Evolutionary conservation across 2,888 invertebrate genomes (phyloP), one percentile per base, ranked within the genome.

Genomic region (Drosophila paramelanica): DNA sequence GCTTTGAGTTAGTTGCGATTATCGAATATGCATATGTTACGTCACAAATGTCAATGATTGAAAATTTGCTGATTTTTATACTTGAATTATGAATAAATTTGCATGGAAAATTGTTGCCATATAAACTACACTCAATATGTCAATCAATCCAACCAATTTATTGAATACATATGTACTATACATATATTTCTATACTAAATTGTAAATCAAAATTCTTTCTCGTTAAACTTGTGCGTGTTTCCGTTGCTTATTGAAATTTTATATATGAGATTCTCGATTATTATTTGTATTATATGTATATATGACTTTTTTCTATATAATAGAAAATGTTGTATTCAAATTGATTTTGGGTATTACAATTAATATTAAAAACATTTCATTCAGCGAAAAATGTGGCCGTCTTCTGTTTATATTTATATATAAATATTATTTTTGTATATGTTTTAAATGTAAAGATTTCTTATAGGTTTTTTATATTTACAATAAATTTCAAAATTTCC

Each of bases 201-300:
- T 27, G 14, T 25, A 7, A 71, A 51, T 59, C 17, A 55, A 66
- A 36, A 46, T 43, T 38, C 11, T 36, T 38, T 51, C 43, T 49
- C 47, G 8, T 38, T 79, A 73, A 80, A 72, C 60, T 80, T 81
- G 89, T 89, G 86, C 87, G 82, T 76, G 72, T 67, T 88, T 75
- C 55, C 53, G 68, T 81, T 74, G 55, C 68, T 77, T 69, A 70
- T 75, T 71, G 59, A 65, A 58, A 68, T 72, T 43, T 7, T 43
- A 13, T 33, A 42, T 39, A 43, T 64, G 51, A 52, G 67, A 67
- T 65, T 45, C 51, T 51, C 51, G 23, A 23, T 59, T 57, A 46
- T 57, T 62, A 53, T 51, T 23, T 10, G 31, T 64, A 53, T 46
- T 51, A 33, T 67, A 57, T 36, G 38, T 42, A 57, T 61, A 46